Percentiles rank a stretch among this genome's conserved stretches.
phyloP scores from a whole-genome alignment of 2,797 vertebrate species.

The Serranus cabrilla region DNA sequence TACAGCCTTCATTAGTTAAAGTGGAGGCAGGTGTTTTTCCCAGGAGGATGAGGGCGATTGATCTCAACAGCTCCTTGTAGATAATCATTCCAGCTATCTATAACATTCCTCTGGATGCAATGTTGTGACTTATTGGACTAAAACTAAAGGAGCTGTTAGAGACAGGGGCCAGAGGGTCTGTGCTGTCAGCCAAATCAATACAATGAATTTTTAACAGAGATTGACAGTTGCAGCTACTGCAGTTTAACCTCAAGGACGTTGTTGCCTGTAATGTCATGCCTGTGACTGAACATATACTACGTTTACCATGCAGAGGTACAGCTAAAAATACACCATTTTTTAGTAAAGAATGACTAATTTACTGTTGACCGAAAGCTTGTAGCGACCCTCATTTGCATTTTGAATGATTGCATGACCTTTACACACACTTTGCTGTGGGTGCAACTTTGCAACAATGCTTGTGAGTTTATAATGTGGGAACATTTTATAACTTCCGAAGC shows the following conservation, averaged over 20 bases:
- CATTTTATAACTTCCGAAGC: constrained; percentile 16
- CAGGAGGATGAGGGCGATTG: constrained; percentile 29
- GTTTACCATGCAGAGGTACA: constrained; percentile 24
- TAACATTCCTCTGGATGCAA: constrained; percentile 27
- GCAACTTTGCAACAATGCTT: constrained; percentile 39
- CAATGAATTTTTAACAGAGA: constrained; percentile 77
- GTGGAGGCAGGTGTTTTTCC: neutral
- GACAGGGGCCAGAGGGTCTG: constrained; percentile 59
- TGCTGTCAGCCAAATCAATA: constrained; percentile 75
- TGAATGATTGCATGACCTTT: constrained; percentile 55
- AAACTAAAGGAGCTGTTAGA: constrained; percentile 44
- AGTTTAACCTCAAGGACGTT: constrained; percentile 70
- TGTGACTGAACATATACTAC: constrained; percentile 36
- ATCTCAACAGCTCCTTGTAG: constrained; percentile 29
- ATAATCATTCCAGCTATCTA: constrained; percentile 27
- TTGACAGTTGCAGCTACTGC: constrained; percentile 54
- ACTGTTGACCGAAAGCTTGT: constrained; percentile 32
- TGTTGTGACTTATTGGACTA: constrained; percentile 60
- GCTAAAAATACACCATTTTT: constrained; percentile 8
- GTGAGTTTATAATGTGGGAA: constrained; percentile 14
- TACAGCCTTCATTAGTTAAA: constrained; percentile 13
- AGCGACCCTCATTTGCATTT: constrained; percentile 46
- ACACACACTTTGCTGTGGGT: constrained; percentile 31
- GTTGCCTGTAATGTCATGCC: constrained; percentile 33
- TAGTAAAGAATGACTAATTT: constrained; percentile 12